Evolutionary conservation across 2,888 invertebrate genomes (phyloP).

Genomic region (Erebia aethiops): DNA sequence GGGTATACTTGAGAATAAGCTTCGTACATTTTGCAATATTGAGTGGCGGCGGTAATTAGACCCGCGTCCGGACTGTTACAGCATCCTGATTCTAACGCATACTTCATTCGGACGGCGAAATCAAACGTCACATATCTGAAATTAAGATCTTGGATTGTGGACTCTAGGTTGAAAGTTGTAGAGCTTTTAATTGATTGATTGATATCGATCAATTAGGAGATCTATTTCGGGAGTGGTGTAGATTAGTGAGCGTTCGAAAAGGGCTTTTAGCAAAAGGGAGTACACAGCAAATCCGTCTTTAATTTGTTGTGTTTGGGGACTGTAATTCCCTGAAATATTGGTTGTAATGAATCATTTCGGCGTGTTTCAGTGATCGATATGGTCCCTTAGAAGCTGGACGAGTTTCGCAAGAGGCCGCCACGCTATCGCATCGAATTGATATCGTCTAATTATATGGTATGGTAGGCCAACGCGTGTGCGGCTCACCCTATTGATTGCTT

Average conservation of each 20-base stretch:
- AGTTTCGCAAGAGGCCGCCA: constrained; percentile 76
- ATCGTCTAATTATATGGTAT: constrained; percentile 80
- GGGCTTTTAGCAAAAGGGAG: constrained; percentile 49
- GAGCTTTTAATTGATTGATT: constrained; percentile 43
- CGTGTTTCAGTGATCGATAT: constrained; percentile 53
- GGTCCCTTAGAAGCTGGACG: constrained; percentile 71
- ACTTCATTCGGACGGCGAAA: constrained; percentile 41
- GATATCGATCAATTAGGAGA: constrained; percentile 44
- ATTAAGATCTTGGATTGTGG: constrained; percentile 29
- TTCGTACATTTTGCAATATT: constrained; percentile 76
- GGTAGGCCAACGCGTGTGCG: constrained; percentile 56
- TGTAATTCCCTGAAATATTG: constrained; percentile 33
- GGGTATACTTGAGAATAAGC: constrained; percentile 67
- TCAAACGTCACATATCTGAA: constrained; percentile 37
- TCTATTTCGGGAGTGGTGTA: constrained; percentile 51
- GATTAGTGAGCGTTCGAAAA: constrained; percentile 42
- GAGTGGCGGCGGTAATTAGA: constrained; percentile 78
- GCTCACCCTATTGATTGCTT: constrained; percentile 52
- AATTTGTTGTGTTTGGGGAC: constrained; percentile 26
- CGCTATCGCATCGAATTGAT: constrained; percentile 79
- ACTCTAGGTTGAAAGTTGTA: constrained; percentile 38
- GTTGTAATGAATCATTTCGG: constrained; percentile 41
- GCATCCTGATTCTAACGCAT: constrained; percentile 79
- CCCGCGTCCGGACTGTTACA: constrained; percentile 71
- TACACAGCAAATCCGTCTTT: constrained; percentile 44